phyloP scores from a whole-genome alignment of 2,797 vertebrate species.

The Megalops cyprinoides region DNA sequence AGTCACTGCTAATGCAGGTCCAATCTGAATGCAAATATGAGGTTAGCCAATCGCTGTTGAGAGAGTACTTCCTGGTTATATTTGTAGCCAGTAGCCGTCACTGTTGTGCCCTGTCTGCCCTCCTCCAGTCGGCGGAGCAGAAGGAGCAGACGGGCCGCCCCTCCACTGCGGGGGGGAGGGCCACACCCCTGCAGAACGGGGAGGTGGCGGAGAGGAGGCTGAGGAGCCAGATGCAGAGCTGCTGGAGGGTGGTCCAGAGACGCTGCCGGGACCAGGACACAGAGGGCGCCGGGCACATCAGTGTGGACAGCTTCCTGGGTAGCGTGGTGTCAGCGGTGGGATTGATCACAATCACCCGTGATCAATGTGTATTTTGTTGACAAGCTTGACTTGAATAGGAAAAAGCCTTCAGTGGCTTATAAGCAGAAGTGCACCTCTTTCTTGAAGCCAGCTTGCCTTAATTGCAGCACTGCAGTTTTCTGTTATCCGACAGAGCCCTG shows the following conservation, averaged over 20 bases:
- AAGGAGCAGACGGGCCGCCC: slow-evolving; percentile 37
- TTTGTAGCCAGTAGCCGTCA: too few species aligned
- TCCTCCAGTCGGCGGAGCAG: slow-evolving; percentile 32
- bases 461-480: neutral
- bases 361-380: neutral
- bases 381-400: neutral
- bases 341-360: neutral
- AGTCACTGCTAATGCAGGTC: too few species aligned
- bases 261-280: slow-evolving; percentile 66
- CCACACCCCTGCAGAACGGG: slow-evolving; percentile 51
- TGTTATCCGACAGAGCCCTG: neutral
- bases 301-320: slow-evolving; percentile 63
- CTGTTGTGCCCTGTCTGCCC: too few species aligned
- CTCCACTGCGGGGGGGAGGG: slow-evolving; percentile 35
- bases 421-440: neutral
- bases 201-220: slow-evolving; percentile 66
- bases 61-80: too few species aligned
- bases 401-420: too few species aligned
- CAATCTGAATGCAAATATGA: too few species aligned
- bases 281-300: slow-evolving; percentile 57
- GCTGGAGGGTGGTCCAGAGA: slow-evolving; percentile 72
- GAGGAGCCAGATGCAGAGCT: slow-evolving; percentile 55
- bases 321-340: neutral
- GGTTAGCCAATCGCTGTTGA: too few species aligned
- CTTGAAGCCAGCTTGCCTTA: neutral